Base-by-base conservation (phyloP, 2,113 vertebrate genomes). In the Psephotus haematonotus region DNA sequence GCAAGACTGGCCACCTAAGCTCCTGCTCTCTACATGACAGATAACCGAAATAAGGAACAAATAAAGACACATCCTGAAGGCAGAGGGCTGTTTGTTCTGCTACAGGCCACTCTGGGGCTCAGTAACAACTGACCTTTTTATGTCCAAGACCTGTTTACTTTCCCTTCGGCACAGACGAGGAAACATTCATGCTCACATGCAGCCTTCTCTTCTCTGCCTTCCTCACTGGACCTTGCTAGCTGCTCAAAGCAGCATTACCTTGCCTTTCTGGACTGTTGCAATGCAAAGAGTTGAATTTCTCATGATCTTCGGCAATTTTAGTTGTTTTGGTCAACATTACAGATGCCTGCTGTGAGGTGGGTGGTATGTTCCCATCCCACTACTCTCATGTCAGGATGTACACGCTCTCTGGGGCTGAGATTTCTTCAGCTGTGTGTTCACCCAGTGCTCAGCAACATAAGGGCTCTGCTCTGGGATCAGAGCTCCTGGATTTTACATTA, bases 391-490 rank as follows among this genome's bases (percentile, higher is more conserved):
- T 65, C 55, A 52, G 49, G 28, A 63, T 0, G 1, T 28, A 33
- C 24, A 16, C 0, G 1, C 23, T 55, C 60, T 28, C 59, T 13
- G 50, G 13, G 23, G 46, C 52, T 31, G 29, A 43, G 50, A 15
- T 18, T 15, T 44, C 70, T n/a, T 47, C 17, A 29, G 49, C 29
- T 4, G 2, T 13, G 35, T 1, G 7, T n/a, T 35, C 43, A 13
- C 31, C 68, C 28, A 33, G 10, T 10, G 46, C 39, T 84, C n/a
- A 43, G 47, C 6, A 8, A 7, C 39, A 31, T 82, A 44, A 44
- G 16, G 31, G 46, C 43, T 55, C 60, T 59, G n/a, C 57, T 57
- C 63, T 60, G 37, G 1, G 0, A 13, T 17, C 4, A 1, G 19
- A 88, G 47, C 29, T 78, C 43, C 49, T 5, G 11, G 37, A 33